Conservation (phyloP, 2,888 invertebrate genomes). For the Tuta absoluta region DNA sequence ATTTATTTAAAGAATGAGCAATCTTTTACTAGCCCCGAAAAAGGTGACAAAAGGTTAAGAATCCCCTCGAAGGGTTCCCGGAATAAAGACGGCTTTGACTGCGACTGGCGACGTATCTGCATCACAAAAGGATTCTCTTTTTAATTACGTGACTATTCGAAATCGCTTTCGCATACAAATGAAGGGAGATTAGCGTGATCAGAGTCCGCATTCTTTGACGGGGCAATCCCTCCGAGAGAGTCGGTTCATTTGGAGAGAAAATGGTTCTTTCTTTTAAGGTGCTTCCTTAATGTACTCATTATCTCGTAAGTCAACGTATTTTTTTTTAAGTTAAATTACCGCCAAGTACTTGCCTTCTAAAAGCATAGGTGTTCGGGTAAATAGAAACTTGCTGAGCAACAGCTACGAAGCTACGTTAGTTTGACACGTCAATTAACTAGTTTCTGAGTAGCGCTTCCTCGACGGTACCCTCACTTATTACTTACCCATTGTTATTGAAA, state of each 20-base stretch:
- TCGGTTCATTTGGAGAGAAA: conserved; percentile 47
- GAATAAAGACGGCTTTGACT: conserved; percentile 56
- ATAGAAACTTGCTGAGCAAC: conserved; percentile 10
- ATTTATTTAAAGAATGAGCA: conserved; percentile 37
- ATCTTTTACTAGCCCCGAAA: conserved; percentile 51
- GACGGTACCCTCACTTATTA: not conserved
- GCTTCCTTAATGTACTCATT: conserved; percentile 35
- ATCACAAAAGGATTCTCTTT: conserved; percentile 70
- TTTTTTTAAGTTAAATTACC: not conserved
- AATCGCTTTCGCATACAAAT: conserved; percentile 62
- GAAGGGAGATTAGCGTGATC: conserved; percentile 60
- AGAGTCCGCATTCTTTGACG: conserved; percentile 50
- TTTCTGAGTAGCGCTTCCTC: conserved; percentile 7
- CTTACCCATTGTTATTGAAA: not conserved
- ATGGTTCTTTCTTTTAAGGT: conserved; percentile 29
- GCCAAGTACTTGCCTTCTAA: not conserved
- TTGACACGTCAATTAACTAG: conserved; percentile 4
- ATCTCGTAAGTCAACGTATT: conserved; percentile 30
- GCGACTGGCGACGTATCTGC: conserved; percentile 61
- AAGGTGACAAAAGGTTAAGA: conserved; percentile 37
- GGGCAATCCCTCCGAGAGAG: conserved; percentile 37
- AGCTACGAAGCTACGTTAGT: conserved; percentile 8
- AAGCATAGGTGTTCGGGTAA: not conserved
- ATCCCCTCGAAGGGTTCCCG: conserved; percentile 58
- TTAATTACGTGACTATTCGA: conserved; percentile 54